Evolutionary conservation across 1,140 invertebrate genomes (phyloP).

Genomic region (Mercenaria mercenaria): DNA sequence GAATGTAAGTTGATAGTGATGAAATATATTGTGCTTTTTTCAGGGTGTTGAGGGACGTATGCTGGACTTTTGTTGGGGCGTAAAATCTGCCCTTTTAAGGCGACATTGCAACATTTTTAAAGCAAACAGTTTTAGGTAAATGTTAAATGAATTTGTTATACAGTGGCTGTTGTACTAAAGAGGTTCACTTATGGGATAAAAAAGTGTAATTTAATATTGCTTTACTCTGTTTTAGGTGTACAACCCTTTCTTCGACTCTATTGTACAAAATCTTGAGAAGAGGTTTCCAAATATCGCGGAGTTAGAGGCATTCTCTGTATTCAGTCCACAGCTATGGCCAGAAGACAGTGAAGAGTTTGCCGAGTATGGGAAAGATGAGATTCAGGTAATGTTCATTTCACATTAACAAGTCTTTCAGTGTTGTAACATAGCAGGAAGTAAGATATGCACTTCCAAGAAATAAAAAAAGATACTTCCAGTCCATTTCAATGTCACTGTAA

Average conservation of each 20-base stretch:
- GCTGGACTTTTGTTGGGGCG: background rate
- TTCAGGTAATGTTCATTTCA: no score
- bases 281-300: background rate
- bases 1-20: no score
- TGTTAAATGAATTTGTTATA: background rate
- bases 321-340: no score
- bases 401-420: no score
- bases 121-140: background rate
- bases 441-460: no score
- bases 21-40: no score
- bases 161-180: background rate
- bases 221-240: background rate
- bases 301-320: background rate
- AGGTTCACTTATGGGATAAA: background rate
- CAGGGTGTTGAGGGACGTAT: no score
- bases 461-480: no score
- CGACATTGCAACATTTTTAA: background rate
- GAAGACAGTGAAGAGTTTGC: no score
- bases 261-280: background rate
- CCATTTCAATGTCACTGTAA: no score
- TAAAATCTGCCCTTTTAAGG: background rate
- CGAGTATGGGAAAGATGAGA: no score
- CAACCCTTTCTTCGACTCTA: background rate
- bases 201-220: background rate
- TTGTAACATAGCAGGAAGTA: no score